phyloP scores from a whole-genome alignment of 2,113 vertebrate genomes.

The Anthoscopus minutus region DNA sequence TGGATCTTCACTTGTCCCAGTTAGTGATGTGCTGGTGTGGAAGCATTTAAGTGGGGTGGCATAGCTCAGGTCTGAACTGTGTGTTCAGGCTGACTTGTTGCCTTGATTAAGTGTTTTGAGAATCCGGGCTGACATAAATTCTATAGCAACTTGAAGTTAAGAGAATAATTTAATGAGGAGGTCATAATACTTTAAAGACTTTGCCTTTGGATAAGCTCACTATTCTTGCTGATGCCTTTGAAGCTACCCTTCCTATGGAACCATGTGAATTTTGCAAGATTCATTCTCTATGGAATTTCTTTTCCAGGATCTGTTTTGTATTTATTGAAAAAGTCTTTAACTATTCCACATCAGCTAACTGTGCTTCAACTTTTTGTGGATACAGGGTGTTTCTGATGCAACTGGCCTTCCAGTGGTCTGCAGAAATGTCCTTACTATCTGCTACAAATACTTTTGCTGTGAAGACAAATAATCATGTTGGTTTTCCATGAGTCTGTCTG shows the following conservation, averaged over 20 bases:
- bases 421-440: not conserved
- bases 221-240: not conserved
- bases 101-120: not conserved
- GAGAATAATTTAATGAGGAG: not conserved
- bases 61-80: not conserved
- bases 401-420: not conserved
- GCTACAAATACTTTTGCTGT: not conserved
- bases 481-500: fast-evolving
- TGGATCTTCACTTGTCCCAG: fast-evolving
- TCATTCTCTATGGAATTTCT: fast-evolving
- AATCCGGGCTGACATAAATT: not conserved
- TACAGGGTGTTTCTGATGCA: not conserved
- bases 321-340: not conserved
- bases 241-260: not conserved
- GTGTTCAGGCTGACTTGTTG: not conserved
- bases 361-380: not conserved
- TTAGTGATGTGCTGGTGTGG: not conserved
- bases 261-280: not conserved
- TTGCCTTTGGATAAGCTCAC: not conserved
- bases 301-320: not conserved
- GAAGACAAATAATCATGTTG: not conserved
- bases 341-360: fast-evolving
- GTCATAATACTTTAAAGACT: not conserved
- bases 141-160: not conserved
- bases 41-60: not conserved